These are phyloP conservation scores for Sardina pilchardus DNA, from an alignment of 2,113 vertebrate genomes.

Conservation along the genomic window DNA sequence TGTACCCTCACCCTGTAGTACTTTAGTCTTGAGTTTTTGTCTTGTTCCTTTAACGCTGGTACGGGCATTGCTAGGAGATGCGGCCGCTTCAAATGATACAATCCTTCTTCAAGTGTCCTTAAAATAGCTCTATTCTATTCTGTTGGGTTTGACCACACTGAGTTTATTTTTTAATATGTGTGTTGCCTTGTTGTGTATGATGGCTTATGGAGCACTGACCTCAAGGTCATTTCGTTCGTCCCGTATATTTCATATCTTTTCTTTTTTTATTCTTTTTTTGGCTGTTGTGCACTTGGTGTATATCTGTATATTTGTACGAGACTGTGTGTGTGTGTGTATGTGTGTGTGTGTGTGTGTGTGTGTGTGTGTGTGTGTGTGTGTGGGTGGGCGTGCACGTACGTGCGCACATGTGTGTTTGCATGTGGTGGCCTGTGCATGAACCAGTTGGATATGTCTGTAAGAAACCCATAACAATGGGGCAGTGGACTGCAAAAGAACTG, in stretches of 20 bases:
- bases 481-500: constrained; percentile 61
- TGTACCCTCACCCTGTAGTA: constrained; percentile 8
- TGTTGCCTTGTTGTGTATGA: constrained; percentile 44
- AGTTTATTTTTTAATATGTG: constrained; percentile 35
- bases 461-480: constrained; percentile 44
- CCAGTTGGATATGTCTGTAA: constrained; percentile 43
- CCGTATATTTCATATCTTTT: too few relatives aligned
- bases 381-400: neutral
- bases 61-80: constrained; percentile 49
- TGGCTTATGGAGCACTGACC: neutral
- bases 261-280: neutral
- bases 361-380: constrained; percentile 19
- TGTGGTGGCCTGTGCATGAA: constrained; percentile 50
- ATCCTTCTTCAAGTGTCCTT: constrained; percentile 81
- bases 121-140: constrained; percentile 44
- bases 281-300: neutral
- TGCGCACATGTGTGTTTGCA: constrained; percentile 39
- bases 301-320: neutral
- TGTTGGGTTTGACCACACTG: neutral
- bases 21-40: constrained; percentile 28
- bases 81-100: constrained; percentile 63
- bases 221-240: neutral
- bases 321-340: constrained; percentile 12
- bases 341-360: constrained; percentile 17
- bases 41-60: neutral